Conservation (phyloP, 2,888 invertebrate genomes). For the Himalopsyche kuldschensis region DNA sequence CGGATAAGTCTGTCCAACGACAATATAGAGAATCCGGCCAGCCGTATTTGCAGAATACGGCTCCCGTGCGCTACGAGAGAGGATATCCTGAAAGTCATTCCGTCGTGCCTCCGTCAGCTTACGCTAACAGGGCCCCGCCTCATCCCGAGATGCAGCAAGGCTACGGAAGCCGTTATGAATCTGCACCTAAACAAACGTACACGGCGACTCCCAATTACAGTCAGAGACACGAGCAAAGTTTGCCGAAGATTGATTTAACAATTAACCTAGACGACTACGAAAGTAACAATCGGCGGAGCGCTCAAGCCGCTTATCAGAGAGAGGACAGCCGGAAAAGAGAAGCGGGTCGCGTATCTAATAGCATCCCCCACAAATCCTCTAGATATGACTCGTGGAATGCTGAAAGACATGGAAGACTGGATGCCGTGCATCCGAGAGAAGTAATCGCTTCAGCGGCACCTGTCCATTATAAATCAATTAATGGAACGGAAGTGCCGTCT, state of each 20-base stretch:
- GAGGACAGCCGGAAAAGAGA: conserved; percentile 47
- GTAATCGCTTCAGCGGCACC: background rate
- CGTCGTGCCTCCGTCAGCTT: conserved; percentile 47
- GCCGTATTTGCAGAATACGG: conserved; percentile 41
- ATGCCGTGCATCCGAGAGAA: conserved; percentile 45
- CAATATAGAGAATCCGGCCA: conserved; percentile 25
- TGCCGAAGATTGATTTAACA: conserved; percentile 58
- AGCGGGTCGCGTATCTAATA: conserved; percentile 51
- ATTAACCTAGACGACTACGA: conserved; percentile 47
- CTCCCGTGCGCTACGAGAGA: conserved; percentile 32
- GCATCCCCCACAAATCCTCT: conserved; percentile 58
- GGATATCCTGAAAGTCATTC: conserved; percentile 47
- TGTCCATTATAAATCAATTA: conserved; percentile 32
- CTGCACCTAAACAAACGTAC: conserved; percentile 11
- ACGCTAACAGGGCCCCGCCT: conserved; percentile 10
- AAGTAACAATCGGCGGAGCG: conserved; percentile 46
- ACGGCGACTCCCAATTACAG: conserved; percentile 18
- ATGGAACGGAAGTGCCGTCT: conserved; percentile 21
- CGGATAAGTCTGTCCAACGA: conserved; percentile 44
- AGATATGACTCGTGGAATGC: conserved; percentile 56
- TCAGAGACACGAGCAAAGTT: conserved; percentile 47
- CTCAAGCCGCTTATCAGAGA: conserved; percentile 49
- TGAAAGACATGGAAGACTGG: conserved; percentile 53
- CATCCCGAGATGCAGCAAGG: conserved; percentile 15
- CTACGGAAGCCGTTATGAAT: conserved; percentile 23